These are phyloP conservation scores for Parascotia fuliginaria DNA, from an alignment of 2,888 invertebrate species.

Conservation along the genomic window DNA sequence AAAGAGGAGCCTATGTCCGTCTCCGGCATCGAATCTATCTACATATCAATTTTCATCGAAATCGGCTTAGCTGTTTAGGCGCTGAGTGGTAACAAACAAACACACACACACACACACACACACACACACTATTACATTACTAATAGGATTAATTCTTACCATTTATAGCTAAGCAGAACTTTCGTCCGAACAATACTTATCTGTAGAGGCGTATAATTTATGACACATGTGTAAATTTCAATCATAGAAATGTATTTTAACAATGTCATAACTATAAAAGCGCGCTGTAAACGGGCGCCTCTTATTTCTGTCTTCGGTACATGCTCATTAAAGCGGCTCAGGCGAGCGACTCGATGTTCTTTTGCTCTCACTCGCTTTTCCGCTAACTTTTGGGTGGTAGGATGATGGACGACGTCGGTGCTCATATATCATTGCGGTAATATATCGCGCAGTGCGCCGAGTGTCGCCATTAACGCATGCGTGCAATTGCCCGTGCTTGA, in stretches of 20 bases:
- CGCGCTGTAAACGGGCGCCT: slow-evolving; percentile 72
- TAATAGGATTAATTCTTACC: slow-evolving; percentile 16
- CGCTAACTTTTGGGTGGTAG: slow-evolving; percentile 85
- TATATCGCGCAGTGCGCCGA: slow-evolving; percentile 81
- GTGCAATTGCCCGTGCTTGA: slow-evolving; percentile 73
- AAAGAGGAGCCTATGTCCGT: too few relatives aligned
- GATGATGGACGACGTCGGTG: slow-evolving; percentile 81
- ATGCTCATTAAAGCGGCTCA: slow-evolving; percentile 81
- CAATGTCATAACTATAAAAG: slow-evolving; percentile 82
- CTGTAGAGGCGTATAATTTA: slow-evolving; percentile 51
- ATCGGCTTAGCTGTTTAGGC: too few relatives aligned
- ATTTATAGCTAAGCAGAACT: slow-evolving; percentile 29
- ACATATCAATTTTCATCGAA: too few relatives aligned
- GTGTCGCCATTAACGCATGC: slow-evolving; percentile 85
- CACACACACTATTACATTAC: too few relatives aligned
- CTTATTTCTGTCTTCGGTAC: slow-evolving; percentile 84
- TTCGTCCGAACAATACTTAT: slow-evolving; percentile 33
- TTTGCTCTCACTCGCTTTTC: slow-evolving; percentile 76
- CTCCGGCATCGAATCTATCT: too few relatives aligned
- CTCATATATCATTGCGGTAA: slow-evolving; percentile 83
- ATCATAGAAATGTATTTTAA: slow-evolving; percentile 69
- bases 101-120: too few relatives aligned
- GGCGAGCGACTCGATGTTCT: slow-evolving; percentile 63
- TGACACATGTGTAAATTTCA: slow-evolving; percentile 59
- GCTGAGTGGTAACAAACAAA: too few relatives aligned